phyloP scores from a whole-genome alignment of 35 echinoderm and acorn worm genomes.

The Holothuria glaberrima region DNA sequence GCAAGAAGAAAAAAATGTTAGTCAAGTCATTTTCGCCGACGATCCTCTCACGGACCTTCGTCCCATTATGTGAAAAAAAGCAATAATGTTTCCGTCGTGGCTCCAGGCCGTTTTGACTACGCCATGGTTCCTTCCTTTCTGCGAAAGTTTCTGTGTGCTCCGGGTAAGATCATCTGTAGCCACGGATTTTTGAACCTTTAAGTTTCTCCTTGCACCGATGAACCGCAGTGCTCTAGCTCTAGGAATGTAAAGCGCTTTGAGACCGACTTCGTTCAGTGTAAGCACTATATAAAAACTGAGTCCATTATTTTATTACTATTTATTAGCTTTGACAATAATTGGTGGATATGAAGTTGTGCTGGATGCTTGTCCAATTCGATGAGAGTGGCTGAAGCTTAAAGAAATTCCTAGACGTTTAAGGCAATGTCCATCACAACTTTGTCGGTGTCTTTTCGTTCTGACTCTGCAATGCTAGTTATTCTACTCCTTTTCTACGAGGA shows the following conservation, averaged over 20 bases:
- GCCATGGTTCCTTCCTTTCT: constrained; percentile 4
- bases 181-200: neutral
- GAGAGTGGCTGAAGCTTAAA: neutral
- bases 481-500: constrained; percentile 28
- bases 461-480: neutral
- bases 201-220: constrained; percentile 20
- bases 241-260: constrained; percentile 9
- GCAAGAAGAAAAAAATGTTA: neutral
- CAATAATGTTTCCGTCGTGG: constrained; percentile 30
- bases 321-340: constrained; percentile 36
- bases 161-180: constrained; percentile 23
- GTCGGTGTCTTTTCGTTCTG: neutral
- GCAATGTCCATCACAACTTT: neutral
- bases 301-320: too few relatives aligned
- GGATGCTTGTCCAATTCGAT: neutral
- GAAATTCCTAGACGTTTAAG: neutral
- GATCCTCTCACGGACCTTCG: neutral
- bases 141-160: neutral
- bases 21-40: neutral
- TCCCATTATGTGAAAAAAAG: neutral
- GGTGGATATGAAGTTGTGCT: neutral
- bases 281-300: too few relatives aligned
- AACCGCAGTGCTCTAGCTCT: constrained; percentile 4
- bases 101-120: constrained; percentile 2
- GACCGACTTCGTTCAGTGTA: too few relatives aligned